phyloP scores from a whole-genome alignment of 2,113 vertebrate genomes.

The Eubucco bourcierii region DNA sequence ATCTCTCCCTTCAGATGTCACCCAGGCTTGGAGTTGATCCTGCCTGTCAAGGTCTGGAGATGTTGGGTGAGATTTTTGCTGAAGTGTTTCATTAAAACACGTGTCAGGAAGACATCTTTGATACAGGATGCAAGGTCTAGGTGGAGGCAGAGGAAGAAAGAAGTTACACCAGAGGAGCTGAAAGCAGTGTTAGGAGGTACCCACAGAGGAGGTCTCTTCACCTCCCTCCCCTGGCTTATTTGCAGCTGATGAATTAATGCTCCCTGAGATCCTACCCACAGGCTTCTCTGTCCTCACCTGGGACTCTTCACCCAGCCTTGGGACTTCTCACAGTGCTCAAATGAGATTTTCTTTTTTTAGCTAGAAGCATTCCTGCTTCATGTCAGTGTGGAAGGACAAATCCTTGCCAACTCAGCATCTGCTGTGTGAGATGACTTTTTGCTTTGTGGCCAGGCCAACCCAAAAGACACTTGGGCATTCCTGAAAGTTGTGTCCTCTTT shows the following conservation, averaged over 20 bases:
- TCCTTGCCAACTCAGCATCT: not conserved
- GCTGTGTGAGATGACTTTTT: not conserved
- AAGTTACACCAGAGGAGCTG: fast-evolving
- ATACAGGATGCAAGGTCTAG: not conserved
- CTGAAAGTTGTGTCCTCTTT: not conserved
- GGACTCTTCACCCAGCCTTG: not conserved
- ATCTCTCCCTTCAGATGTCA: not conserved
- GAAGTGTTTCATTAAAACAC: not conserved
- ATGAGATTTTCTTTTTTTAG: not conserved
- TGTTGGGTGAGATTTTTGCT: not conserved
- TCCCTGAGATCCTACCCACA: not conserved
- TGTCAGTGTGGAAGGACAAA: not conserved
- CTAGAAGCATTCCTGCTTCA: not conserved
- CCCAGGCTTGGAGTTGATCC: not conserved
- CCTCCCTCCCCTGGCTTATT: not conserved
- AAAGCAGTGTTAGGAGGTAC: not conserved
- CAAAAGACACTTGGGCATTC: not conserved
- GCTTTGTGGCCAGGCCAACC: not conserved
- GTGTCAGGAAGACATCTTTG: not conserved
- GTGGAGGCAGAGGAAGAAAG: not conserved
- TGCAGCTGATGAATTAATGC: not conserved
- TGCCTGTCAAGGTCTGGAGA: not conserved
- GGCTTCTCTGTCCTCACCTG: not conserved
- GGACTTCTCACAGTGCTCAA: not conserved
- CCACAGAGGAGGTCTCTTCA: not conserved